phyloP scores from a whole-genome alignment of 1,140 invertebrate genomes.

The Maniola jurtina region DNA sequence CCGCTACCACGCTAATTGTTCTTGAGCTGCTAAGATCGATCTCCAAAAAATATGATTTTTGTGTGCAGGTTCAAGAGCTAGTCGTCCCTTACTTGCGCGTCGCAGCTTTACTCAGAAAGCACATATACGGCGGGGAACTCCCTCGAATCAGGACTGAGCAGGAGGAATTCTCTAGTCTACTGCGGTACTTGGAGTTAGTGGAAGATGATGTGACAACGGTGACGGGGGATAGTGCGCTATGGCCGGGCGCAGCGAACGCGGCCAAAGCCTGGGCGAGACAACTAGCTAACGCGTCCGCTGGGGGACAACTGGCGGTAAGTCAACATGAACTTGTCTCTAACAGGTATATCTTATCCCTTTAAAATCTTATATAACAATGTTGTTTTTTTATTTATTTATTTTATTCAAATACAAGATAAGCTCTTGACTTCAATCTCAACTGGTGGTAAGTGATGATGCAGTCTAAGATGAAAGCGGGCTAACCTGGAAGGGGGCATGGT shows the following conservation, averaged over 20 bases:
- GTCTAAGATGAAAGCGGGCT: no score
- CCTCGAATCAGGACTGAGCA: conserved; percentile 82
- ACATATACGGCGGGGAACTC: conserved; percentile 90
- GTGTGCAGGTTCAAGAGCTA: conserved; percentile 84
- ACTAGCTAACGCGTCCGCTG: conserved; percentile 54
- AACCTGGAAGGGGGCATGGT: no score
- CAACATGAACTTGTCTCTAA: no score
- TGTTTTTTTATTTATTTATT: no score
- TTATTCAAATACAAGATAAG: no score
- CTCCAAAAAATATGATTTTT: background rate
- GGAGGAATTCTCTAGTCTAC: conserved; percentile 86
- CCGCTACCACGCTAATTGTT: no score
- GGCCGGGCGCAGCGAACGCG: conserved; percentile 56
- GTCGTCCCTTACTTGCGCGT: conserved; percentile 92
- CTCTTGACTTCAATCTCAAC: no score
- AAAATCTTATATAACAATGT: no score
- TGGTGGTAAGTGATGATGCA: no score
- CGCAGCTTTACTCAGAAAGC: conserved; percentile 89
- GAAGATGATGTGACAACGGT: conserved; percentile 21
- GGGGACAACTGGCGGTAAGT: conserved; percentile 81
- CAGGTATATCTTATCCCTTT: no score
- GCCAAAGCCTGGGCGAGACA: conserved; percentile 83
- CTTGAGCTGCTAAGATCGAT: no score
- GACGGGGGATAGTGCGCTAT: conserved; percentile 46
- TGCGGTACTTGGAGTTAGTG: conserved; percentile 87